Conservation (phyloP, 2,888 invertebrate species). For the Hirudinaria manillensis region DNA sequence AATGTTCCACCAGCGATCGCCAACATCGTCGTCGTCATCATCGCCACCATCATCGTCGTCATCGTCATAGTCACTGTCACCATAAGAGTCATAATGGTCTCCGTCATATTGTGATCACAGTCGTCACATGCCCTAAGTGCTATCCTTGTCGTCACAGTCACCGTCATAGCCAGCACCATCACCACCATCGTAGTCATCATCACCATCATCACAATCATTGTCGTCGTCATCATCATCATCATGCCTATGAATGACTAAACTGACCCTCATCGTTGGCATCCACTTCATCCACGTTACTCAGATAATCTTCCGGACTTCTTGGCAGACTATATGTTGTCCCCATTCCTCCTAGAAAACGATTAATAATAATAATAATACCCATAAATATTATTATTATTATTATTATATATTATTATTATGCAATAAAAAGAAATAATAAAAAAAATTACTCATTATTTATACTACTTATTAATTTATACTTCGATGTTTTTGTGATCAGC, state of each 20-base stretch:
- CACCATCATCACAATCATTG: not conserved
- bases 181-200: not conserved
- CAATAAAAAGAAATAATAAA: too few species aligned
- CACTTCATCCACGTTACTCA: constrained; percentile 76
- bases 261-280: constrained; percentile 41
- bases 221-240: not conserved
- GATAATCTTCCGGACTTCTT: constrained; percentile 85
- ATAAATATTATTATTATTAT: not conserved
- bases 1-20: too few species aligned
- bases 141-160: not conserved
- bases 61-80: too few species aligned
- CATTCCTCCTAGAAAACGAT: constrained; percentile 55
- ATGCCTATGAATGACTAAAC: not conserved
- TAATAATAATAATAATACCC: not conserved
- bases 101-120: not conserved
- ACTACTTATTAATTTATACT: too few species aligned
- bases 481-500: too few species aligned
- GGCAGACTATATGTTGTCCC: constrained; percentile 79
- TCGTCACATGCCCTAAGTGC: not conserved
- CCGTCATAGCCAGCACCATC: not conserved
- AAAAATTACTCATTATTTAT: not conserved
- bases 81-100: too few species aligned
- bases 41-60: too few species aligned
- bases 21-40: too few species aligned
- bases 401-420: too few species aligned